Conservation (phyloP, 2,797 vertebrate species). For the Glyptemys insculpta region DNA sequence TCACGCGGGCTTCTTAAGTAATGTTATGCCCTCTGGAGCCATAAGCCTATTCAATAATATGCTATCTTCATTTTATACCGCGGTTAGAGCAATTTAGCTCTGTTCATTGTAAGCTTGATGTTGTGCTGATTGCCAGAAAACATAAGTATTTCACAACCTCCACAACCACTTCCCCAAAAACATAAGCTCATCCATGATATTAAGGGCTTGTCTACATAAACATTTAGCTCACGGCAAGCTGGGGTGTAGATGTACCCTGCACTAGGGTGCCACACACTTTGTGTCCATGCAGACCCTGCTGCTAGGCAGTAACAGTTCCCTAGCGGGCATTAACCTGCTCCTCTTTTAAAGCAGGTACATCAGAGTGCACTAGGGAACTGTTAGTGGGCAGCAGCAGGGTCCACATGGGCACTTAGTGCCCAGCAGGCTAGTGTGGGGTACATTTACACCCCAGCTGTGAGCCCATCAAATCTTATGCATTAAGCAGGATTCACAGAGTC, state of each 20-base stretch:
- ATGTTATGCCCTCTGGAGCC: not conserved
- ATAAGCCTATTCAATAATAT: not conserved
- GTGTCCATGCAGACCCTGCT: not conserved
- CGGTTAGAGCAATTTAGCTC: slow-evolving; percentile 44
- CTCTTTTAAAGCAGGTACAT: not conserved
- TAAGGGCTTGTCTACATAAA: not conserved
- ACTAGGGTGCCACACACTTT: not conserved
- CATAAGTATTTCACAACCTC: not conserved
- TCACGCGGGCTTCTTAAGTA: slow-evolving; percentile 24
- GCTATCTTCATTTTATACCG: slow-evolving; percentile 26
- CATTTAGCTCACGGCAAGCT: not conserved
- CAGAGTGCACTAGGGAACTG: too few relatives aligned
- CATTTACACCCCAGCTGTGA: too few relatives aligned
- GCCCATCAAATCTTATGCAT: too few relatives aligned
- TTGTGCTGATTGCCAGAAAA: slow-evolving; percentile 36
- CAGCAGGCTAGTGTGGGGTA: too few relatives aligned
- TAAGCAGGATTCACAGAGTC: too few relatives aligned
- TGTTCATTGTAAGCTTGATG: slow-evolving; percentile 15
- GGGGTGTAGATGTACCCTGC: not conserved
- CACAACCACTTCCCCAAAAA: not conserved
- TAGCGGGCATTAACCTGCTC: not conserved
- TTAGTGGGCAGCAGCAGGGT: too few relatives aligned
- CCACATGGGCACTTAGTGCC: too few relatives aligned
- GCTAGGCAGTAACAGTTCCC: too few relatives aligned
- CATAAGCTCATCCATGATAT: not conserved